A percentile compares a stretch with the other conserved stretches of the same genome.
phyloP scores from a whole-genome alignment of 1,140 invertebrate genomes.

The Philopotamus ludificatus region DNA sequence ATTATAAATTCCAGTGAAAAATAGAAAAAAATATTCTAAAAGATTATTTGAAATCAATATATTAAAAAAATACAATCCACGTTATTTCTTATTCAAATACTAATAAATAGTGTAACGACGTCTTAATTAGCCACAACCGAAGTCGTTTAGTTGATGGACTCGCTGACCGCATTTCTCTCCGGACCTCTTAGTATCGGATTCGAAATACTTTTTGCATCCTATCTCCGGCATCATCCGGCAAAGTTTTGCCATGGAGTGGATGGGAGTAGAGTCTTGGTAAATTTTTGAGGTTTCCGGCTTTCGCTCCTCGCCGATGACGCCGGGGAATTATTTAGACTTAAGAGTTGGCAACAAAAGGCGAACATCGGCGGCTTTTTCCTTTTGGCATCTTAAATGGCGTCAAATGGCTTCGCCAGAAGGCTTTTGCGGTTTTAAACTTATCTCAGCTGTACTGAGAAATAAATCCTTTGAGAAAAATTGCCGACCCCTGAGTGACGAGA shows the following conservation, averaged over 20 bases:
- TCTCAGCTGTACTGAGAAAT: background rate
- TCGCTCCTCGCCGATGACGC: background rate
- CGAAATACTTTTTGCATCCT: background rate
- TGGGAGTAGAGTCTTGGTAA: background rate
- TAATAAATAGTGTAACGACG: no score
- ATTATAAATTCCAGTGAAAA: no score
- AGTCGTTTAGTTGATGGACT: no score
- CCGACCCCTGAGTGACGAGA: no score
- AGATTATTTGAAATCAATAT: no score
- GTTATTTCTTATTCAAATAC: no score
- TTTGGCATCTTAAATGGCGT: background rate
- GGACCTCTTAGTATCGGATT: no score
- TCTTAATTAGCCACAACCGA: no score
- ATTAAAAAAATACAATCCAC: no score
- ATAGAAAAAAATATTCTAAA: no score
- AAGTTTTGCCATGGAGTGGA: background rate
- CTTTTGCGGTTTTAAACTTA: conserved; percentile 24
- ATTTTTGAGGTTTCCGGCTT: conserved; percentile 36
- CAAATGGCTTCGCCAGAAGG: conserved; percentile 13
- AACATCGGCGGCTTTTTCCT: conserved; percentile 21
- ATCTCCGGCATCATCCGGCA: no score
- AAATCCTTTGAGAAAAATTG: background rate
- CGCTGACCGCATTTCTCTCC: no score
- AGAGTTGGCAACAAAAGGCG: conserved; percentile 30
- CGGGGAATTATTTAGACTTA: conserved; percentile 29